Base-by-base conservation (phyloP, 2,888 invertebrate genomes). In the Metellina segmentata region DNA sequence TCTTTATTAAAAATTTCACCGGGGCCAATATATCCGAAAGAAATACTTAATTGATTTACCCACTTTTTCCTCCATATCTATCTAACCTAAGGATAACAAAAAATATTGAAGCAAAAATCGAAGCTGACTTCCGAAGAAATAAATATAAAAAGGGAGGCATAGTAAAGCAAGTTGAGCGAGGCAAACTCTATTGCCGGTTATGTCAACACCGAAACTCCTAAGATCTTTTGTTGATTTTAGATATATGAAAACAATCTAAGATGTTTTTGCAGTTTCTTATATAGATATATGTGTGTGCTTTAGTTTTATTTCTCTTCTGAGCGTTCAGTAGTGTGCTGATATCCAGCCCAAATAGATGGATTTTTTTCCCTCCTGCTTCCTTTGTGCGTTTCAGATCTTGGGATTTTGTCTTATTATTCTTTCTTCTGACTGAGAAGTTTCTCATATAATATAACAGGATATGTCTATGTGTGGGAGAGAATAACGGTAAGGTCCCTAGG, bases 1-100 rank as follows among this genome's bases (percentile, higher is more conserved):
- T 16, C 61, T 82, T 82, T 82, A 77, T 77, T 85, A 86, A 86
- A 86, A 86, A 86, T 78, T 85, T 86, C 70, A 19, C 61, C 78
- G 34, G 78, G 48, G n/a, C 69, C 78, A 52, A 78, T 78, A 78
- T 78, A 78, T 70, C 69, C 6, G 70, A 79, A 86, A 86, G 78
- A 78, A 86, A 86, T 86, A 86, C 86, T 78, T 86, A 86, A 86
- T 86, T 86, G 86, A 86, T 86, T 86, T 78, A 75, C 19, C 86
- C 78, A 61, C 61, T 61, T 78, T 52, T 61, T 52, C 51, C 51
- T 61, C n/a, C 61, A 74, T 53, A 20, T 78, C 13, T 51, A 86
- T 70, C 78, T 16, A 16, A 61, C 11, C 72, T 51, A 49, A 86
- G 86, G 61, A 85, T 75, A 85, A 82, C 19, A 71, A 71, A 82